A percentile compares a stretch with the other conserved stretches of the same genome.
Conservation (phyloP, 2,113 vertebrate species). For the Rhipidura dahli region DNA sequence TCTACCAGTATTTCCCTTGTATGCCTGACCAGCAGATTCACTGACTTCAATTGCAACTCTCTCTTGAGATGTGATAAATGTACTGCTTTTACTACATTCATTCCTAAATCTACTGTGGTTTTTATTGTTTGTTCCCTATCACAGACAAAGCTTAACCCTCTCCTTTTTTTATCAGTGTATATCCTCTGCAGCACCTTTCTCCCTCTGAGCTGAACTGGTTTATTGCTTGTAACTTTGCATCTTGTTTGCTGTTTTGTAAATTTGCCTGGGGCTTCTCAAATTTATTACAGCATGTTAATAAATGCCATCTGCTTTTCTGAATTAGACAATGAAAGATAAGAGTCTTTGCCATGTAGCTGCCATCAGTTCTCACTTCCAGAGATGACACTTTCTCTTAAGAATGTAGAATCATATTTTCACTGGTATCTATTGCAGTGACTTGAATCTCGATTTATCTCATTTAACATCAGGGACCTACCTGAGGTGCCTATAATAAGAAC, state of each 20-base stretch:
- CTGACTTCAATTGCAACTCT: not conserved
- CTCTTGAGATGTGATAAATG: not conserved
- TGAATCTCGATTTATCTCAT: not conserved
- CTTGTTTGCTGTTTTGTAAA: conserved; percentile 4
- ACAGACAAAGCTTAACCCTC: not conserved
- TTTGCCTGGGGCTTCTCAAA: conserved; percentile 30
- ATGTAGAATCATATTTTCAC: not conserved
- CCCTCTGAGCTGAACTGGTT: not conserved
- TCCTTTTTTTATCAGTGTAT: not conserved
- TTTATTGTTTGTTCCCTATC: not conserved
- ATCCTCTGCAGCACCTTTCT: not conserved
- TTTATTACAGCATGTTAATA: conserved; percentile 31
- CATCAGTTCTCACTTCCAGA: not conserved
- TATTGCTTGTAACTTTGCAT: not conserved
- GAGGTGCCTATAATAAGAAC: not conserved
- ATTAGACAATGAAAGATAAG: not conserved
- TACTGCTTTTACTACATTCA: not conserved
- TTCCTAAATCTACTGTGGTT: not conserved
- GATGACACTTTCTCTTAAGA: not conserved
- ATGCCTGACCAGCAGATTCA: not conserved
- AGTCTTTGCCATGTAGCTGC: not conserved
- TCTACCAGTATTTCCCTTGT: not conserved
- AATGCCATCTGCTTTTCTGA: conserved; percentile 15
- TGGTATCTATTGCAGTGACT: not conserved
- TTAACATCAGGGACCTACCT: not conserved